Base-by-base conservation (phyloP, 1,140 invertebrate species). In the Heliconius nattereri region DNA sequence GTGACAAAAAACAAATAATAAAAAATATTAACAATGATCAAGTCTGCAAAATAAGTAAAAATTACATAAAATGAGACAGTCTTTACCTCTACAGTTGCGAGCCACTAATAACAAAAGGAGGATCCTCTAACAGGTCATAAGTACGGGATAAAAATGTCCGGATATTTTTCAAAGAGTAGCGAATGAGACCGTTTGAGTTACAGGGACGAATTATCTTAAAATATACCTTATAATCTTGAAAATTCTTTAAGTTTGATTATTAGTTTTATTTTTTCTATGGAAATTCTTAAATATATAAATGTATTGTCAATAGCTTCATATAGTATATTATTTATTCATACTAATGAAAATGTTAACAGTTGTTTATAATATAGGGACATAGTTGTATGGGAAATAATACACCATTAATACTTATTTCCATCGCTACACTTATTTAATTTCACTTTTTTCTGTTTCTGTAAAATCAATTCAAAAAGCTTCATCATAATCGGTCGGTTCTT, bases 81-180 rank as follows among this genome's bases (percentile, higher is more conserved):
- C 79, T 80, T 83, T 81, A 83, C 79, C 77, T 83, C 77, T 73
- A 76, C 82, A 78, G 78, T 78, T 80, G 73, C 75, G 77, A 83
- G 79, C 77, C 82, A 83, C 82, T 83, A 81, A 78, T 81, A 78
- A 75, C 77, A 81, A 77, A 83, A 83, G 76, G 79, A 83, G 78
- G 75, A 81, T 81, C 80, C 54, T 79, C 80, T 83, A 83, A 83
- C 81, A 85, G 84, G 83, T 86, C 83, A 89, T 87, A 89, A 90
- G 87, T 86, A 87, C 86, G 75, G 83, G 86, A 89, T 89, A 91
- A 90, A 91, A 91, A 90, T 89, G 86, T 89, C 86, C 86, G 87
- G 86, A 84, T 85, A 90, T 90, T 90, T 90, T 88, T 88, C 85
- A 87, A 66, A 66, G 83, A 78, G 82, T 83, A 85, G 84, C 82